A percentile compares a stretch with the other conserved stretches of the same genome.
These are phyloP conservation scores for Sceloporus tristichus DNA, from an alignment of 2,113 vertebrate species.

Conservation along the genomic window DNA sequence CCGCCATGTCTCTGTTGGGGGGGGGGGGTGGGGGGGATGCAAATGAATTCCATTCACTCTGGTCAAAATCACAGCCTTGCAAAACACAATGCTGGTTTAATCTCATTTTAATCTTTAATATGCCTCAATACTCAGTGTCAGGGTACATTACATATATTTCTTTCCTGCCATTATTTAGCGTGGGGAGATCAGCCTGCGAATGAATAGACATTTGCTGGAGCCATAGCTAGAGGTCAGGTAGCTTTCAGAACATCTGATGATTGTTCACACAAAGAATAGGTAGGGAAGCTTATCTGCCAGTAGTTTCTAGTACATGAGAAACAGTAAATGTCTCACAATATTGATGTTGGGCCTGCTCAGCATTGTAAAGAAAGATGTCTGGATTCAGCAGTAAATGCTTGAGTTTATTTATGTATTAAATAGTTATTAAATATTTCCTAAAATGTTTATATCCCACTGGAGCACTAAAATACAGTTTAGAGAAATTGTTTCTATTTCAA, in stretches of 20 bases:
- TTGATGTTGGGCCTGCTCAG: no score
- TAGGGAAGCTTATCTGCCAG: no score
- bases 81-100: constrained; percentile 11
- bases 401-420: no score
- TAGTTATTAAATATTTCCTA: no score
- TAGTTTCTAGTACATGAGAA: no score
- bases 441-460: no score
- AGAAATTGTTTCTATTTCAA: no score
- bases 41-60: neutral
- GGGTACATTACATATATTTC: neutral
- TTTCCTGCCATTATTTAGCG: neutral
- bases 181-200: neutral
- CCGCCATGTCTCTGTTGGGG: neutral
- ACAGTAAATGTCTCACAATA: no score
- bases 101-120: constrained; percentile 23
- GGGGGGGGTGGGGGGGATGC: neutral
- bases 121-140: neutral
- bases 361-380: no score
- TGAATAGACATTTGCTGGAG: neutral
- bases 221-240: no score
- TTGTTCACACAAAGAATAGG: neutral
- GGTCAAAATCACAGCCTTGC: neutral
- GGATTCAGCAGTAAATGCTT: no score
- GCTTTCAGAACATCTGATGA: neutral
- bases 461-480: no score